These are phyloP conservation scores for Terrapene triunguis DNA, from an alignment of 2,113 vertebrate genomes.

Conservation along the genomic window DNA sequence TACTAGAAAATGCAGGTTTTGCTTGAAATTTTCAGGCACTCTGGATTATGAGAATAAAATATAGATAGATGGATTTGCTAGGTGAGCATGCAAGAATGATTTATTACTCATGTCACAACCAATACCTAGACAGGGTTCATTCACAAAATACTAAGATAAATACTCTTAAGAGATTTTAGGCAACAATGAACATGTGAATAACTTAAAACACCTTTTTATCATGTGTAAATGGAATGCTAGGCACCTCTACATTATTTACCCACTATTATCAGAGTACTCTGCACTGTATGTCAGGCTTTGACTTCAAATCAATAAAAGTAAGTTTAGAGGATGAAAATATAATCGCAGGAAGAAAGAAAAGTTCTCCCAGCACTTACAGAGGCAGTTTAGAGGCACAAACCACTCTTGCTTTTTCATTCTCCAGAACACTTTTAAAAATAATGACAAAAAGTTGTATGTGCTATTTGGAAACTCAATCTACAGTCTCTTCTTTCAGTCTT, in stretches of 20 bases:
- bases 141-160: background rate
- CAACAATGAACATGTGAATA: background rate
- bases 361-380: background rate
- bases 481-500: background rate
- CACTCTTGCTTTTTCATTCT: background rate
- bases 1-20: background rate
- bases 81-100: background rate
- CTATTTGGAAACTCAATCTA: background rate
- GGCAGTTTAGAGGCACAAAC: background rate
- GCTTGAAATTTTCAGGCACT: background rate
- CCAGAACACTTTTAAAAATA: background rate
- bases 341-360: background rate
- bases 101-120: background rate
- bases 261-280: background rate
- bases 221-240: background rate
- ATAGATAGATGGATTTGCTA: background rate
- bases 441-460: background rate
- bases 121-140: background rate
- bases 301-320: background rate
- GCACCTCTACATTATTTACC: background rate
- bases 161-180: accelerated
- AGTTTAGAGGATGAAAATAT: background rate
- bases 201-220: background rate
- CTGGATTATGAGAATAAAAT: background rate
- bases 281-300: background rate